A percentile compares a stretch with the other conserved stretches of the same genome.
phyloP scores from a whole-genome alignment of 2,797 vertebrate genomes.

The Octomys mimax region DNA sequence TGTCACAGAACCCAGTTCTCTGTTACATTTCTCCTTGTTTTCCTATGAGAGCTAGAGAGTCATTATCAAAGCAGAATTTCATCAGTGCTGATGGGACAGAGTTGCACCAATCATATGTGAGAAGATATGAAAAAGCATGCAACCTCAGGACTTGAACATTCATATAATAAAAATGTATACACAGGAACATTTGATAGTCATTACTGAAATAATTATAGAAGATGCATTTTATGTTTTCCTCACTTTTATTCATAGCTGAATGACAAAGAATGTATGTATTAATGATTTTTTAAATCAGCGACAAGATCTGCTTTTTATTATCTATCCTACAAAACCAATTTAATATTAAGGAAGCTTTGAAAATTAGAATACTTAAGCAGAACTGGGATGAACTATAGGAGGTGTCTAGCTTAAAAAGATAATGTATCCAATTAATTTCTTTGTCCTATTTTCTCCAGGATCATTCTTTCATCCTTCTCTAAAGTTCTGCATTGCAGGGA shows the following conservation, averaged over 20 bases:
- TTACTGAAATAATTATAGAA: not conserved
- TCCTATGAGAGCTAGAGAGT: not conserved
- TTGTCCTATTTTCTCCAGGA: not conserved
- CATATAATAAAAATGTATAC: not conserved
- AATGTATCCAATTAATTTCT: not conserved
- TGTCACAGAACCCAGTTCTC: not conserved
- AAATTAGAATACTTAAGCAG: not conserved
- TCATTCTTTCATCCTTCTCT: not conserved
- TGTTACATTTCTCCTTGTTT: not conserved
- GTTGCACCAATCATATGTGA: not conserved
- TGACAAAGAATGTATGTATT: not conserved
- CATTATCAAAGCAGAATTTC: not conserved
- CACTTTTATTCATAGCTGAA: not conserved
- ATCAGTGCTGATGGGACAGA: not conserved
- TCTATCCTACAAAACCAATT: not conserved
- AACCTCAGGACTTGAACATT: conserved; percentile 2
- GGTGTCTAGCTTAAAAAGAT: not conserved
- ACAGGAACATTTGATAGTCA: not conserved
- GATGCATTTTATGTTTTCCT: not conserved
- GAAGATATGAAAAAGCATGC: not conserved
- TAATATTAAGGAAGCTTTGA: conserved; percentile 18
- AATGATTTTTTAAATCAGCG: not conserved
- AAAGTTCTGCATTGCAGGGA: not conserved
- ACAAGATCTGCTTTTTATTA: not conserved
- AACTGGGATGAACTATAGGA: not conserved